A percentile compares a stretch with the other conserved stretches of the same genome.
phyloP scores from a whole-genome alignment of 2,888 invertebrate genomes.

The Campoplex capitator region DNA sequence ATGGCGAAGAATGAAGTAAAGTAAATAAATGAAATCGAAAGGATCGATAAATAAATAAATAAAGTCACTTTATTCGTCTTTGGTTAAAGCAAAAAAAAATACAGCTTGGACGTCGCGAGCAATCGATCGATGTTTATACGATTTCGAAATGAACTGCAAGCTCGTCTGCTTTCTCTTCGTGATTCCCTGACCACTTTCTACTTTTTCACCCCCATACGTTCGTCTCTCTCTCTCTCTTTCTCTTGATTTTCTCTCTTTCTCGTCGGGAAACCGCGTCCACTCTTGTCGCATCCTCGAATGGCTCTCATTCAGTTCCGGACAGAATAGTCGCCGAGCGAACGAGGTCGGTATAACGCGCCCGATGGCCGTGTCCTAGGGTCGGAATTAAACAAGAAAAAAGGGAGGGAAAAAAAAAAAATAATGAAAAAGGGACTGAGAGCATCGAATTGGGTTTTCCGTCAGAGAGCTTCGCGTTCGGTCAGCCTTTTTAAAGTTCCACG shows the following conservation, averaged over 20 bases:
- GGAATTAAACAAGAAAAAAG: not conserved
- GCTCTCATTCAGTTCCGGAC: slow-evolving; percentile 54
- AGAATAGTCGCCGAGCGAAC: slow-evolving; percentile 56
- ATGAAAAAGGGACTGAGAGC: slow-evolving; percentile 27
- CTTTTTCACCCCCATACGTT: slow-evolving; percentile 19
- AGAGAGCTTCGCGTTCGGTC: slow-evolving; percentile 52
- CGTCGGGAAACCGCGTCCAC: slow-evolving; percentile 47
- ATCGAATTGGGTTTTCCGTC: slow-evolving; percentile 22
- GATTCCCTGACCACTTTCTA: slow-evolving; percentile 8
- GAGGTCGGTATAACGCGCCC: slow-evolving; percentile 33
- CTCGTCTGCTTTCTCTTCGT: slow-evolving; percentile 19
- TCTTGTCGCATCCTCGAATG: slow-evolving; percentile 19
- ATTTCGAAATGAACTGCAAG: slow-evolving; percentile 38
- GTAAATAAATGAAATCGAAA: not conserved
- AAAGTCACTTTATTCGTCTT: not conserved
- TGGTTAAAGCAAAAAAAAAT: not conserved
- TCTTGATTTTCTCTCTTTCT: slow-evolving; percentile 13
- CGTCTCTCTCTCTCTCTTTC: slow-evolving; percentile 13
- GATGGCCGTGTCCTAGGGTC: slow-evolving; percentile 61
- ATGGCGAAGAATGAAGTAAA: not conserved
- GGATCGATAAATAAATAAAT: not conserved
- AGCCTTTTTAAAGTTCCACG: slow-evolving; percentile 56
- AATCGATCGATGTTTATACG: slow-evolving; percentile 39
- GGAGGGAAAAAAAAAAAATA: not conserved
- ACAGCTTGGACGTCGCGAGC: not conserved